Base-by-base conservation (phyloP, 2,888 invertebrate genomes). In the Teleiodes luculella region DNA sequence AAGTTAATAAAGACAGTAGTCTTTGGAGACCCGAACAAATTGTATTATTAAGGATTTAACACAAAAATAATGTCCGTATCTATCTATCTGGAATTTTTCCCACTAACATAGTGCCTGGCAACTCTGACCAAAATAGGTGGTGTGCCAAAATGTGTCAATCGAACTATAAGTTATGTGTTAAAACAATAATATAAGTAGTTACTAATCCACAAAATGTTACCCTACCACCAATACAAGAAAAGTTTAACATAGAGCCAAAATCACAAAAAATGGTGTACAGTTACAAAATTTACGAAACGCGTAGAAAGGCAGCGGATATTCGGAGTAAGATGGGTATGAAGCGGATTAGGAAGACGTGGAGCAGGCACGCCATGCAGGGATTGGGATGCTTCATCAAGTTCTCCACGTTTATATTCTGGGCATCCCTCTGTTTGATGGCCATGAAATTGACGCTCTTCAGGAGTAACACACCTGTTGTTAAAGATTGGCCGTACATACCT, bases 371-470 rank as follows among this genome's bases (percentile, higher is more conserved):
- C 10, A 78, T 72, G 58, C 75, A 83, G 39, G 86, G 82, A 68
- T 66, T 88, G 64, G 77, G 82, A 70, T 90, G 90, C 67, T 81
- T 85, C 55, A 88, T 83, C 55, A 90, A 90, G 66, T 87, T 87
- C 2, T 70, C 73, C 31, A 87, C 89, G 11, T 88, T 90, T 64
- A 61, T 90, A 54, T 86, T 90, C 61, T 90, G 90, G 89, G 87
- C 86, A 35, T 74, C 81, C 7, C 66, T 89, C 4, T 90, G 90
- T 57, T 75, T 90, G 74, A 64, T 85, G 36, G 87, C 86, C 55
- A 85, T 90, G 87, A 89, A 81, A 71, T 74, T 89, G 77, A 89
- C 90, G 3, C 73, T 90, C 66, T 87, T 90, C 80, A 89, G 88
- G 67, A 83, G 76, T 77, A 80, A 65, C 60, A 62, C 75, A 10